These are phyloP conservation scores for Orycteropus afer DNA, from an alignment of 2,113 vertebrate genomes.

Conservation along the genomic window DNA sequence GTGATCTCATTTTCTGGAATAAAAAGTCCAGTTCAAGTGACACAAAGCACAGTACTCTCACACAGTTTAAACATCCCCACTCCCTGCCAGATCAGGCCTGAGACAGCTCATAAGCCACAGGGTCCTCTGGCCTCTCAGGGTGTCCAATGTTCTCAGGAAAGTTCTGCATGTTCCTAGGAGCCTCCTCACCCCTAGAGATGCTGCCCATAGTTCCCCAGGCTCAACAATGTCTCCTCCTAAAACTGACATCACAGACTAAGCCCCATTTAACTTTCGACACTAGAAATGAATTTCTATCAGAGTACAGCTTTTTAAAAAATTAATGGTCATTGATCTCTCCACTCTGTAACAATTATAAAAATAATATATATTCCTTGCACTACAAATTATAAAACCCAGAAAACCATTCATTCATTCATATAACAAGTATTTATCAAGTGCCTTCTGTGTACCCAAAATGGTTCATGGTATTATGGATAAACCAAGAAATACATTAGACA, in stretches of 20 bases:
- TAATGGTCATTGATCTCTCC: background rate
- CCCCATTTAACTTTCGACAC: background rate
- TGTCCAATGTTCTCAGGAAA: background rate
- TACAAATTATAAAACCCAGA: background rate
- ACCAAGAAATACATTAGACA: background rate
- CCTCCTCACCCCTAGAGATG: background rate
- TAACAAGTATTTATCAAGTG: background rate
- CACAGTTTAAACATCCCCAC: background rate
- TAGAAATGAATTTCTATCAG: slow-evolving; percentile 8
- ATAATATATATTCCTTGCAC: background rate
- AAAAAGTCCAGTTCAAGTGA: background rate
- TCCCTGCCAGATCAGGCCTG: background rate
- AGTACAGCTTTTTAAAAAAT: background rate
- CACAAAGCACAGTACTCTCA: background rate
- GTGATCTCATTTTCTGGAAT: background rate
- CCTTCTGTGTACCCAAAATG: background rate
- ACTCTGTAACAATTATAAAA: background rate
- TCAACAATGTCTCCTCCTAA: background rate
- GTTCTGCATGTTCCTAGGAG: background rate
- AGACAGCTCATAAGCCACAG: background rate
- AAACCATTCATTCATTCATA: background rate
- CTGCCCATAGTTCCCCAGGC: background rate
- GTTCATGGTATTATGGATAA: background rate
- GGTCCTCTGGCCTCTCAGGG: no score
- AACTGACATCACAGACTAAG: background rate